A percentile compares a stretch with the other conserved stretches of the same genome.
Conservation (phyloP, 2,888 invertebrate genomes). For the Coelopa pilipes region DNA sequence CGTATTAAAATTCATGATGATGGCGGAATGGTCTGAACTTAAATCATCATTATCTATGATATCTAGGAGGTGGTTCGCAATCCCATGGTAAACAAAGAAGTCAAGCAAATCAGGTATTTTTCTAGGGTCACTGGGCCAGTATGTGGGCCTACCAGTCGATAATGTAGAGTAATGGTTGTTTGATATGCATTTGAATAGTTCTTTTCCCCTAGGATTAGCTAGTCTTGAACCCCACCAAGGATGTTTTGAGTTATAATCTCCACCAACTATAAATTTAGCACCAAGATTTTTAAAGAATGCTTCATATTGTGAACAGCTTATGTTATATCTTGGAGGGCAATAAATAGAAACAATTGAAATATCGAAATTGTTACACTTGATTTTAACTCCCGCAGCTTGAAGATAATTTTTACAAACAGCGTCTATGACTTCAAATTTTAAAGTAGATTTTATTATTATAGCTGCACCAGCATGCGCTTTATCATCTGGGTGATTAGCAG, state of each 20-base stretch:
- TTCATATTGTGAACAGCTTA: slow-evolving; percentile 26
- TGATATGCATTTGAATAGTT: slow-evolving; percentile 33
- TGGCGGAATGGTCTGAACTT: slow-evolving; percentile 21
- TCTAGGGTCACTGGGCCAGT: slow-evolving; percentile 28
- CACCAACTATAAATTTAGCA: slow-evolving; percentile 38
- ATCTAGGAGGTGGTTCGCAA: background rate
- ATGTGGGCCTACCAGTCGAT: slow-evolving; percentile 33
- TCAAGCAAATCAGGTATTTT: slow-evolving; percentile 34
- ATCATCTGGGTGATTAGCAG: slow-evolving; percentile 10
- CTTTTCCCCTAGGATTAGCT: slow-evolving; percentile 35
- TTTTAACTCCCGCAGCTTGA: slow-evolving; percentile 18
- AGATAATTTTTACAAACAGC: background rate
- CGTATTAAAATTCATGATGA: slow-evolving; percentile 14
- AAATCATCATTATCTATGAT: slow-evolving; percentile 6
- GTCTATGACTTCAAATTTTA: slow-evolving; percentile 15
- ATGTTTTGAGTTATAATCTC: slow-evolving; percentile 42
- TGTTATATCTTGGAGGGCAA: slow-evolving; percentile 35
- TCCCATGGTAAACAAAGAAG: slow-evolving; percentile 26
- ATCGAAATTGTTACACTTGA: background rate
- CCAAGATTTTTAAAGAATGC: slow-evolving; percentile 34
- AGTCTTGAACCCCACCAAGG: slow-evolving; percentile 40
- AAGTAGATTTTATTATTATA: slow-evolving; percentile 13
- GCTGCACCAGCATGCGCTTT: slow-evolving; percentile 32
- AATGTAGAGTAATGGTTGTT: background rate
- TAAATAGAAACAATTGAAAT: slow-evolving; percentile 21